A percentile compares a stretch with the other conserved stretches of the same genome.
Evolutionary conservation across 2,113 vertebrate genomes (phyloP).

Genomic region (Lates calcarifer): DNA sequence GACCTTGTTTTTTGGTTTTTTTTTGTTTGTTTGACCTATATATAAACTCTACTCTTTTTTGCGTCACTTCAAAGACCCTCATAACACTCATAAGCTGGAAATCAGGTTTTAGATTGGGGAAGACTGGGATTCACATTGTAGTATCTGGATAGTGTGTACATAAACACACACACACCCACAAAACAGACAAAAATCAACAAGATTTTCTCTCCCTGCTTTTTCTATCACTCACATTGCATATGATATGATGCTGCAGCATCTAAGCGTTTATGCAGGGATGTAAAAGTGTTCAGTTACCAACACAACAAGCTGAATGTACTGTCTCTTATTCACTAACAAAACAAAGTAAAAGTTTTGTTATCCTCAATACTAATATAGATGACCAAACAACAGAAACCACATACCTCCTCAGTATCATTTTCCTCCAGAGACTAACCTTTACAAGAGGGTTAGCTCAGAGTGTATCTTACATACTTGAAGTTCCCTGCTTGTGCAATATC

Average conservation of each 20-base stretch:
- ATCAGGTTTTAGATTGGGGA: neutral
- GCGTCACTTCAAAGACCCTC: neutral
- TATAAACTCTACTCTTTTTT: neutral
- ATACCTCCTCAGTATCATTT: neutral
- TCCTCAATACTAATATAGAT: neutral
- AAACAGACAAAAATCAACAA: neutral
- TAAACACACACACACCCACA: neutral
- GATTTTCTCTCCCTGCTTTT: neutral
- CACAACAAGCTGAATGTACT: neutral
- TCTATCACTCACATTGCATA: neutral
- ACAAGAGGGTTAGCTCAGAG: neutral
- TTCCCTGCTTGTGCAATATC: slow-evolving; percentile 43
- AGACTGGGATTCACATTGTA: neutral
- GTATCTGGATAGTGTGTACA: neutral
- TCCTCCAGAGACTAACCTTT: slow-evolving; percentile 10
- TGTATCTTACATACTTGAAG: slow-evolving; percentile 24
- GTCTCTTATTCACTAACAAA: slow-evolving; percentile 4
- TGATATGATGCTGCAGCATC: neutral
- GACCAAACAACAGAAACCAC: neutral
- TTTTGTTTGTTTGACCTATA: too few relatives aligned
- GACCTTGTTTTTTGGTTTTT: slow-evolving; percentile 8
- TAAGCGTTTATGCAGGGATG: neutral
- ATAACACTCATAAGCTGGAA: neutral
- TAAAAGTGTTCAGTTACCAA: neutral
- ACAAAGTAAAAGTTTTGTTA: slow-evolving; percentile 11